These are phyloP conservation scores for Encarsia formosa DNA, from an alignment of 2,888 invertebrate species.

Conservation along the genomic window DNA sequence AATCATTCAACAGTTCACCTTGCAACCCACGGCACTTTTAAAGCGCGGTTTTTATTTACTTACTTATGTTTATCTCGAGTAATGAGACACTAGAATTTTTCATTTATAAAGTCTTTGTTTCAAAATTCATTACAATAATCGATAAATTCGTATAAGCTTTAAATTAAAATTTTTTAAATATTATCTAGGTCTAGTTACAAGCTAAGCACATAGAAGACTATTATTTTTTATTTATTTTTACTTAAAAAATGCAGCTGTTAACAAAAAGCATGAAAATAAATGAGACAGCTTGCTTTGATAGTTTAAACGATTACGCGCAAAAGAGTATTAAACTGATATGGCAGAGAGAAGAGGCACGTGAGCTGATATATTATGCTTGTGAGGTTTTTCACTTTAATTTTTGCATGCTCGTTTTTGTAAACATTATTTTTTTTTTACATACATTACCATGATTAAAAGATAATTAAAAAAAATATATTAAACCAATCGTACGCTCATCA, in stretches of 20 bases:
- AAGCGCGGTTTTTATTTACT: conserved; percentile 11
- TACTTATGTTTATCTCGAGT: conserved; percentile 4
- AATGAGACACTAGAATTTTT: conserved; percentile 4
- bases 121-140: too few species aligned
- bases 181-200: too few species aligned
- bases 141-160: too few species aligned
- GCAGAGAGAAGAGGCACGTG: conserved; percentile 40
- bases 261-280: conserved; percentile 24
- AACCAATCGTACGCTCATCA: too few species aligned
- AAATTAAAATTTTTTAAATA: too few species aligned
- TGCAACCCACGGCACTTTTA: conserved; percentile 14
- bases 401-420: conserved; percentile 25
- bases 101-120: too few species aligned
- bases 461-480: too few species aligned
- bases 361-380: conserved; percentile 45
- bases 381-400: conserved; percentile 39
- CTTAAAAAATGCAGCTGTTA: conserved; percentile 8
- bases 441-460: too few species aligned
- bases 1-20: conserved; percentile 23
- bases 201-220: conserved; percentile 4
- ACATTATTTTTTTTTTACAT: conserved; percentile 17
- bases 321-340: conserved; percentile 16
- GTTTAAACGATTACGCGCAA: conserved; percentile 13
- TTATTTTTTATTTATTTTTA: conserved; percentile 12
- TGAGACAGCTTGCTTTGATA: conserved; percentile 36